Conservation (phyloP, 2,113 vertebrate genomes). For the Psophia crepitans region DNA sequence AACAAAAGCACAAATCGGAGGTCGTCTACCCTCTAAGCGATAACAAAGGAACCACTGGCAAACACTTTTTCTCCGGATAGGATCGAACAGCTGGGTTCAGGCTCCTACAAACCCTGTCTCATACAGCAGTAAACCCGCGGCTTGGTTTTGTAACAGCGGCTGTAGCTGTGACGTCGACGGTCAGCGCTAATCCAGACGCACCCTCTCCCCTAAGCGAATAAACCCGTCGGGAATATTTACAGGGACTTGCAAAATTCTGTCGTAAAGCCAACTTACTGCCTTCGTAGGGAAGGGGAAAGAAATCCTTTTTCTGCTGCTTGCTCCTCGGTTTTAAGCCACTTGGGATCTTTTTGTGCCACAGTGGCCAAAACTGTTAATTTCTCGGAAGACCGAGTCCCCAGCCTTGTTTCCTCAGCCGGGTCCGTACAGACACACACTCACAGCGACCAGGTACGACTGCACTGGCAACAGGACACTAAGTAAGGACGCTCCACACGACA, state of each 20-base stretch:
- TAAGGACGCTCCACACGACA: neutral
- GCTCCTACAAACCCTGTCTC: neutral
- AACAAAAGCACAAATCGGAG: neutral
- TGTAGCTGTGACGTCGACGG: rapidly evolving
- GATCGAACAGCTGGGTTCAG: neutral
- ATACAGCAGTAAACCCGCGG: neutral
- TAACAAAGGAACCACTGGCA: neutral
- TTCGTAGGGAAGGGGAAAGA: neutral
- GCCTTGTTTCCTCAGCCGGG: neutral
- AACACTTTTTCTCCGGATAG: neutral
- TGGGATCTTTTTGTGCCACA: neutral
- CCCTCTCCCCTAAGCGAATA: neutral
- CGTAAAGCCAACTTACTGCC: neutral
- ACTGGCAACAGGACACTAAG: neutral
- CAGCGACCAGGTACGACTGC: neutral
- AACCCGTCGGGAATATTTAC: neutral
- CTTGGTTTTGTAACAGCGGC: neutral
- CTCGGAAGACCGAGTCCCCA: neutral
- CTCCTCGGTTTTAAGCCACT: neutral
- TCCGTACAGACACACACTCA: neutral
- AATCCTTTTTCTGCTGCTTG: neutral
- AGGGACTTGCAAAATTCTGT: neutral
- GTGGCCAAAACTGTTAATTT: neutral
- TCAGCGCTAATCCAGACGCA: neutral
- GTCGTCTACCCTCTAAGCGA: neutral